phyloP scores from a whole-genome alignment of 1,140 invertebrate genomes.

The Pantala flavescens region DNA sequence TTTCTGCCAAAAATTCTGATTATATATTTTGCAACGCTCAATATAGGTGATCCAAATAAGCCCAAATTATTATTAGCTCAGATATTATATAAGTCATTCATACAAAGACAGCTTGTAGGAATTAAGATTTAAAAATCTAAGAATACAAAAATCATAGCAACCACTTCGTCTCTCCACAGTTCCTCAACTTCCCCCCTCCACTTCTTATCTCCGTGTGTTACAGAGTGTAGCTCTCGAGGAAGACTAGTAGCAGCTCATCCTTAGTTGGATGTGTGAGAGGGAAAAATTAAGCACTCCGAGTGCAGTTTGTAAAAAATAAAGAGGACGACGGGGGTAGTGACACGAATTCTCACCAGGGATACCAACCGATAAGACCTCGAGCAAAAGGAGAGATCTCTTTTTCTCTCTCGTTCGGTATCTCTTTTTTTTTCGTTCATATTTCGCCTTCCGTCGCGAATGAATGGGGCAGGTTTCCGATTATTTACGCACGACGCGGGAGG shows the following conservation, averaged over 20 bases:
- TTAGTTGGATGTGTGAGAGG: neutral
- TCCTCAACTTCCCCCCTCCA: no score
- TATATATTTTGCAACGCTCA: no score
- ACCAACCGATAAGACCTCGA: neutral
- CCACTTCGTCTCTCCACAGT: no score
- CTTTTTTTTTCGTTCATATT: neutral
- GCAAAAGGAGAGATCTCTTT: neutral
- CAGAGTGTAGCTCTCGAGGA: neutral
- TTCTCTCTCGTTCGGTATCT: neutral
- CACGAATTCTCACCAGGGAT: neutral
- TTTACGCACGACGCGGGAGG: neutral
- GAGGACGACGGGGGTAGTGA: neutral
- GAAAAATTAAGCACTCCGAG: neutral
- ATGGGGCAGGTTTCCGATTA: neutral
- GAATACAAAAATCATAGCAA: no score
- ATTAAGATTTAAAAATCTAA: no score
- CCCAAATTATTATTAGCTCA: no score
- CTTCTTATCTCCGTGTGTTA: neutral
- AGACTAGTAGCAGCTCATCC: neutral
- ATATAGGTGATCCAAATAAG: no score
- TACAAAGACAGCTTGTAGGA: no score
- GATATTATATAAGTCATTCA: no score
- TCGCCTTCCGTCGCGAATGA: neutral
- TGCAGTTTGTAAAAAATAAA: neutral
- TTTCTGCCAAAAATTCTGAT: no score